Evolutionary conservation across 1,140 invertebrate species (phyloP).

Genomic region (Drosophila ogumai): DNA sequence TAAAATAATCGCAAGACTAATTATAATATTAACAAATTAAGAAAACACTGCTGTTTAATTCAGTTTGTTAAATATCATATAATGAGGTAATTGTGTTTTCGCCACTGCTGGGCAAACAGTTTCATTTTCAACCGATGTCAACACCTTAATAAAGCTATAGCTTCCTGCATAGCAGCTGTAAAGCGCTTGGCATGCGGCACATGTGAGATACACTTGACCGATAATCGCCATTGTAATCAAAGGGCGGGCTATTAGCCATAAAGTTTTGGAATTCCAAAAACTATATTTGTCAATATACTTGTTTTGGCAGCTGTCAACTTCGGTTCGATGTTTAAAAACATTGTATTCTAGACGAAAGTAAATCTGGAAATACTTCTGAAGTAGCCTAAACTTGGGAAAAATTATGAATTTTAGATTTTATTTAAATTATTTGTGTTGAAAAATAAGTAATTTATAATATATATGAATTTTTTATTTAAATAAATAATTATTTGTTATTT

Average conservation of each 20-base stretch:
- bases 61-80: not conserved
- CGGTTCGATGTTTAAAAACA: not conserved
- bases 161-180: conserved; percentile 20
- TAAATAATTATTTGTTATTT: no score
- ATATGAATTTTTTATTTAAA: no score
- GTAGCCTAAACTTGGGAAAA: not conserved
- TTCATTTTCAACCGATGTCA: conserved; percentile 31
- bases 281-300: not conserved
- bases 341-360: not conserved
- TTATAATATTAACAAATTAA: not conserved
- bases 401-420: not conserved
- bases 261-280: conserved; percentile 1
- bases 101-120: conserved; percentile 30
- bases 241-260: conserved; percentile 5
- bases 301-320: not conserved
- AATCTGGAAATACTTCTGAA: not conserved
- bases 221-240: conserved; percentile 35
- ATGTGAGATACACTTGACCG: conserved; percentile 27
- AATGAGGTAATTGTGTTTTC: conserved; percentile 26
- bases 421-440: not conserved
- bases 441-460: not conserved
- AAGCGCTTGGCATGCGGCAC: conserved; percentile 15
- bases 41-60: not conserved
- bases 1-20: not conserved
- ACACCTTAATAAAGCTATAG: conserved; percentile 22